A percentile compares a stretch with the other conserved stretches of the same genome.
phyloP scores from a whole-genome alignment of 2,797 vertebrate genomes.

The Pantherophis vulpinus region DNA sequence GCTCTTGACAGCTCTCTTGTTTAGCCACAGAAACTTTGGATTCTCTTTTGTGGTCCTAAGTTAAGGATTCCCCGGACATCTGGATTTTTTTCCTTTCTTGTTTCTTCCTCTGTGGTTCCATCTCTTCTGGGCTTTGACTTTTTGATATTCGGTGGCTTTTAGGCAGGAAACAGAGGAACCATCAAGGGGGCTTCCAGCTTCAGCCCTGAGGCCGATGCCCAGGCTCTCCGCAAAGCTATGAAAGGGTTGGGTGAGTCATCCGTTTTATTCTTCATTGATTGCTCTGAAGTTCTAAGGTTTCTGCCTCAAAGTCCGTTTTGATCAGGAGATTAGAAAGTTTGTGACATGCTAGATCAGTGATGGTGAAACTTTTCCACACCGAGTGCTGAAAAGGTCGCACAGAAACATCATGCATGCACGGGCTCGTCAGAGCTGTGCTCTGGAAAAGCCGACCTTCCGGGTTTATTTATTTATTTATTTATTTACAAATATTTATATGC shows the following conservation, averaged over 20 bases:
- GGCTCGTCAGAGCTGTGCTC: too few species aligned
- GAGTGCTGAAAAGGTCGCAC: too few species aligned
- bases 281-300: not conserved
- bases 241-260: conserved; percentile 87
- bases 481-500: too few species aligned
- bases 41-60: not conserved
- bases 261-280: not conserved
- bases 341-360: not conserved
- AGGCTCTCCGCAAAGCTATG: conserved; percentile 86
- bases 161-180: conserved; percentile 76
- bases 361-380: too few species aligned
- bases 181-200: conserved; percentile 84
- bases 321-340: not conserved
- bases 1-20: not conserved
- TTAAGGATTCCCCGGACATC: not conserved
- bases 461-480: too few species aligned
- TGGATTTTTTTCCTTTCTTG: too few species aligned
- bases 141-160: conserved; percentile 37
- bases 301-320: not conserved
- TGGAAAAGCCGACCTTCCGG: too few species aligned
- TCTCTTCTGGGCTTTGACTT: not conserved
- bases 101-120: not conserved
- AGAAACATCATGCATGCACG: too few species aligned
- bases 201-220: conserved; percentile 77
- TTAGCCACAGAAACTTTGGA: not conserved